A percentile compares a stretch with the other conserved stretches of the same genome.
phyloP scores from a whole-genome alignment of 2,113 vertebrate species.

The Malurus melanocephalus region DNA sequence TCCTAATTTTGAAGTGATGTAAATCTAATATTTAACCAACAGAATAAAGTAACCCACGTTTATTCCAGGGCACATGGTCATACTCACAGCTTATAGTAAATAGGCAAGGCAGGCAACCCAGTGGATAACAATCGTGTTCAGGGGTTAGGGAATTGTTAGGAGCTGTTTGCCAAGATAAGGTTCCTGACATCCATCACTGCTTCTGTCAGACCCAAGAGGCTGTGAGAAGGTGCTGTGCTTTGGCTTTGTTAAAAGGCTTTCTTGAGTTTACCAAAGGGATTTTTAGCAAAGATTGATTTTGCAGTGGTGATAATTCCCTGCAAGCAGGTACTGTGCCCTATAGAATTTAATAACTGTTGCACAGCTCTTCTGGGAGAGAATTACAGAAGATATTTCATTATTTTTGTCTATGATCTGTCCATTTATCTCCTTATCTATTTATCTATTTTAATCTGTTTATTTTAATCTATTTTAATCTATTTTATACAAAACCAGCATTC shows the following conservation, averaged over 20 bases:
- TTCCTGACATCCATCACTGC: constrained; percentile 52
- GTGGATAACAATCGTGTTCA: constrained; percentile 19
- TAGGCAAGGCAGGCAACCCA: not conserved
- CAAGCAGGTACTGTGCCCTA: not conserved
- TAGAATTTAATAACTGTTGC: not conserved
- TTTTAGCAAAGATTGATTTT: not conserved
- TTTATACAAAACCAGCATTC: not conserved
- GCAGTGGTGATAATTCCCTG: not conserved
- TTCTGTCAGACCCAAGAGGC: constrained; percentile 17
- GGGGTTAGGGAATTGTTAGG: constrained; percentile 43
- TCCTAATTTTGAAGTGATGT: not conserved
- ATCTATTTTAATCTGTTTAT: not conserved
- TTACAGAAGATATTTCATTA: not conserved
- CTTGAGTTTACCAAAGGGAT: not conserved
- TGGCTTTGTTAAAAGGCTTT: not conserved
- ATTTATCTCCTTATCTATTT: not conserved
- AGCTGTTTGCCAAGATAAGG: constrained; percentile 60
- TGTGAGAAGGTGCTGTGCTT: constrained; percentile 13
- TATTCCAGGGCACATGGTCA: not conserved
- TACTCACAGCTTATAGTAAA: constrained; percentile 14
- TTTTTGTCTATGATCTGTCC: not conserved
- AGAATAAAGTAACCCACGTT: not conserved
- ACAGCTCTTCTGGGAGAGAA: not conserved
- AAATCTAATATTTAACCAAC: not conserved
- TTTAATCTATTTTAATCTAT: not conserved